Evolutionary conservation across 2,888 invertebrate genomes (phyloP).

Genomic region (Andrena hattorfiana): DNA sequence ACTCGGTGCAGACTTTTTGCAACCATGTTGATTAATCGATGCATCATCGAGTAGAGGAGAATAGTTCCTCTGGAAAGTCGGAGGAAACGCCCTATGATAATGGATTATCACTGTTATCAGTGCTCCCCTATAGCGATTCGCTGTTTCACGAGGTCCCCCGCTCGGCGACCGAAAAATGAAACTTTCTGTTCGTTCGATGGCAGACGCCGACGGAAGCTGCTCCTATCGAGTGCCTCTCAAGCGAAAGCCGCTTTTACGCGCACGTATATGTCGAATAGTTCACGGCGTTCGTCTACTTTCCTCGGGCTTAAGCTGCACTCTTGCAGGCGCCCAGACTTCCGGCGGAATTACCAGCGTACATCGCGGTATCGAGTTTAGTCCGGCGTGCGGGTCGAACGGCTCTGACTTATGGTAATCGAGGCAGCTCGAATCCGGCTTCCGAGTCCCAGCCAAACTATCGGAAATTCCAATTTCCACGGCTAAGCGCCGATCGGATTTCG

Average conservation of each 20-base stretch:
- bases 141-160: neutral
- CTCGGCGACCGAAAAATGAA: neutral
- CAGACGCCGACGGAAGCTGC: neutral
- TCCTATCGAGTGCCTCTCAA: neutral
- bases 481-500: constrained; percentile 42
- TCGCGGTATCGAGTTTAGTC: constrained; percentile 17
- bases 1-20: neutral
- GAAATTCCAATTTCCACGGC: constrained; percentile 55
- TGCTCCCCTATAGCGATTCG: neutral
- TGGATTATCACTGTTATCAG: neutral
- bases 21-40: neutral
- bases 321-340: constrained; percentile 32
- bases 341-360: constrained; percentile 22
- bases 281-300: constrained; percentile 27
- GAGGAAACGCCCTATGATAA: neutral
- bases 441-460: constrained; percentile 32
- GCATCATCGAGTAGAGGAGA: neutral
- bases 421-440: constrained; percentile 17
- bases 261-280: neutral
- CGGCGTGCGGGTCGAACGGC: constrained; percentile 3
- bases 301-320: constrained; percentile 32
- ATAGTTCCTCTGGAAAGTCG: neutral
- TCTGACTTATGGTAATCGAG: constrained; percentile 49
- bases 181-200: neutral
- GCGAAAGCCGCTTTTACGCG: neutral